Percentiles rank a stretch among this genome's conserved stretches.
Evolutionary conservation across 2,888 invertebrate species (phyloP).

Genomic region (Erynnis tages): DNA sequence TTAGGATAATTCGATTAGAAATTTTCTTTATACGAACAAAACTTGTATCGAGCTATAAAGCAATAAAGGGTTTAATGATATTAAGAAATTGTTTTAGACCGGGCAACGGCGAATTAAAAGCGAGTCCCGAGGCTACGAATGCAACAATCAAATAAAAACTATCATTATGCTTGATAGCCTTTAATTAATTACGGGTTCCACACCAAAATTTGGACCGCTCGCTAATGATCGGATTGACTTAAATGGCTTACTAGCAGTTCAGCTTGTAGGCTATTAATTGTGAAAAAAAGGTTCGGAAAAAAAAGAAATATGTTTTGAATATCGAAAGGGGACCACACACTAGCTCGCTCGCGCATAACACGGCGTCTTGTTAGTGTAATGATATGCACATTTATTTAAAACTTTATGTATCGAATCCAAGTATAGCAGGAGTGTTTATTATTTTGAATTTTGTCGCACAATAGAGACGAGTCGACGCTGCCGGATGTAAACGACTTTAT

Average conservation of each 20-base stretch:
- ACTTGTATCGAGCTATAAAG: too few relatives aligned
- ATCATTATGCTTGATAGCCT: conserved; percentile 62
- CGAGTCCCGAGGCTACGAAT: conserved; percentile 13
- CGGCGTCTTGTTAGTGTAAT: conserved; percentile 63
- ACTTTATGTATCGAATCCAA: conserved; percentile 44
- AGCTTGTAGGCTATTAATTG: conserved; percentile 64
- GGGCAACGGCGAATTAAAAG: conserved; percentile 11
- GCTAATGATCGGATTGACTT: conserved; percentile 64
- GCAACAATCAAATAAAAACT: conserved; percentile 48
- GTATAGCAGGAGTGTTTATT: conserved; percentile 26
- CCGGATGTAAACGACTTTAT: conserved; percentile 26
- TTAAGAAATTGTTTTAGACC: background rate
- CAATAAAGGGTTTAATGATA: too few relatives aligned
- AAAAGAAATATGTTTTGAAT: conserved; percentile 52
- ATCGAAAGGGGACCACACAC: conserved; percentile 72
- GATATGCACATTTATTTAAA: conserved; percentile 78
- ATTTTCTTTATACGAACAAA: too few relatives aligned
- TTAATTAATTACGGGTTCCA: conserved; percentile 69
- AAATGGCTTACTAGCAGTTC: conserved; percentile 61
- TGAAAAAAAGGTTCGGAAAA: conserved; percentile 52
- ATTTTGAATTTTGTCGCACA: conserved; percentile 25
- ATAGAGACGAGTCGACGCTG: conserved; percentile 8
- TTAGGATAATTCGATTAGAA: too few relatives aligned
- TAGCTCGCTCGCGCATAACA: conserved; percentile 44
- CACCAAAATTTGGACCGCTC: conserved; percentile 59